These are phyloP conservation scores for Teleogryllus oceanicus DNA, from an alignment of 2,888 invertebrate genomes.

Conservation along the genomic window DNA sequence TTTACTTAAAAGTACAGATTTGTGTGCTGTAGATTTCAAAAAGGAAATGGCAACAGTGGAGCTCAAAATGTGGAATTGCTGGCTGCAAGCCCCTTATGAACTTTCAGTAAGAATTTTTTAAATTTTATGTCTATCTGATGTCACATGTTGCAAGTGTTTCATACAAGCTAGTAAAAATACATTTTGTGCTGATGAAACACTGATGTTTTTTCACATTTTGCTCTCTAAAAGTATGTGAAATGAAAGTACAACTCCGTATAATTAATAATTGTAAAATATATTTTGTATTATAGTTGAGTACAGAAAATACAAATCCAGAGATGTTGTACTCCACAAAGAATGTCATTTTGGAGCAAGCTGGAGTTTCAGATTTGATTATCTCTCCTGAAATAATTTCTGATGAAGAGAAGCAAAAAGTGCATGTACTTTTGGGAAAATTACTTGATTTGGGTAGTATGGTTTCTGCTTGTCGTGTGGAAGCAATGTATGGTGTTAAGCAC, in stretches of 20 bases:
- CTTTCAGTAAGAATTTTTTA: not conserved
- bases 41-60: slow-evolving; percentile 41
- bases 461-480: slow-evolving; percentile 58
- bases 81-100: slow-evolving; percentile 39
- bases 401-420: not conserved
- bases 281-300: not conserved
- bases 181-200: no score
- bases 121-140: not conserved
- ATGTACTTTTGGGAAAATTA: slow-evolving; percentile 49
- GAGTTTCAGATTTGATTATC: not conserved
- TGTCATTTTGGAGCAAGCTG: slow-evolving; percentile 2
- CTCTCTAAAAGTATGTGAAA: no score
- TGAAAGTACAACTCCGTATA: no score
- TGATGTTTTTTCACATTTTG: no score
- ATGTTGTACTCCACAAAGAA: not conserved
- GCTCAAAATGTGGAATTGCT: slow-evolving; percentile 49
- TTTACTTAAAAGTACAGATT: not conserved
- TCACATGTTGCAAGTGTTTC: not conserved
- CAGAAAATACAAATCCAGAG: not conserved
- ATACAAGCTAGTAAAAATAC: no score
- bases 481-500: slow-evolving; percentile 45
- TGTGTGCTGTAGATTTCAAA: not conserved
- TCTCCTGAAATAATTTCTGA: not conserved
- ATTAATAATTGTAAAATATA: no score
- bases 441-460: slow-evolving; percentile 57